These are phyloP conservation scores for Onychomys torridus DNA, from an alignment of 2,797 vertebrate species.

Conservation along the genomic window DNA sequence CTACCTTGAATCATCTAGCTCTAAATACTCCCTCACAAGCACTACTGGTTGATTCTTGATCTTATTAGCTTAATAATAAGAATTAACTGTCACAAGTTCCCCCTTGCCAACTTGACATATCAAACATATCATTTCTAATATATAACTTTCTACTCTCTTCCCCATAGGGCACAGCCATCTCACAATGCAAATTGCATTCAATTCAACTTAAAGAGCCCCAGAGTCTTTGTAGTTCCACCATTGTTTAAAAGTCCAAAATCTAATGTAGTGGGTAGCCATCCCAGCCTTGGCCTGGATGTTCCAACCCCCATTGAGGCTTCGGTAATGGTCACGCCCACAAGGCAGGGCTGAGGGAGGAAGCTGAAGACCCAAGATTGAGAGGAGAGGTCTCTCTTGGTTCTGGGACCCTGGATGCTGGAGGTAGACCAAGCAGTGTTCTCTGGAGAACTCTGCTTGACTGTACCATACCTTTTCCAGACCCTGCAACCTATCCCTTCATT, in stretches of 20 bases:
- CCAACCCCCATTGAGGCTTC: no score
- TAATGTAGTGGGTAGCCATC: no score
- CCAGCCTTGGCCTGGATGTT: no score
- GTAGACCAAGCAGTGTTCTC: no score
- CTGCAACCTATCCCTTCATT: no score
- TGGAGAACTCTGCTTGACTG: no score
- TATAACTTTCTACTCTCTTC: background rate
- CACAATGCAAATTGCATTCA: background rate
- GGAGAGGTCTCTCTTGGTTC: no score
- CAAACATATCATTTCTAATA: background rate
- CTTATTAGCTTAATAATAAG: background rate
- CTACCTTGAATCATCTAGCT: background rate
- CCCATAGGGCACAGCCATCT: background rate
- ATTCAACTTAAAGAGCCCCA: background rate
- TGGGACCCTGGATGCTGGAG: no score
- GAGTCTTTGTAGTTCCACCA: background rate
- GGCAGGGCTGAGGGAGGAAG: no score
- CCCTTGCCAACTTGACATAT: background rate
- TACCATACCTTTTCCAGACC: no score
- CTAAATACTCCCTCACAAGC: background rate
- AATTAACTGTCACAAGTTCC: background rate
- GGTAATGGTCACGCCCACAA: no score
- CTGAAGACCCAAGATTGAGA: no score
- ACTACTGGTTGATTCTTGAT: background rate
- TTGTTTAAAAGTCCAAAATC: background rate